Base-by-base conservation (phyloP, 2,113 vertebrate species). In the Antechinus flavipes region DNA sequence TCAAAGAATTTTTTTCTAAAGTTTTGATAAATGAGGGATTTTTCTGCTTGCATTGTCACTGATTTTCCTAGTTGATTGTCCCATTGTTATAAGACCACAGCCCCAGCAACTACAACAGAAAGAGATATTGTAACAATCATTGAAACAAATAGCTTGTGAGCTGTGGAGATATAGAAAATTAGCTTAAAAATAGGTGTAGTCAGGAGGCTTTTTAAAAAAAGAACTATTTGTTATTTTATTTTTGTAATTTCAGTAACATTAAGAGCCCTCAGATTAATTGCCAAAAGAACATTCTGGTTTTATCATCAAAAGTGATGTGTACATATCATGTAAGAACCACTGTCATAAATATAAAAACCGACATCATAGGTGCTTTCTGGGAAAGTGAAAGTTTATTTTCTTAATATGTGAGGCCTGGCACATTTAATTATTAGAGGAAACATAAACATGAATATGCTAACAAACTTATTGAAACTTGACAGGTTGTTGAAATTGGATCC, bases 401-500 rank as follows among this genome's bases (percentile, higher is more conserved):
- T 94, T 54, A 96, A 89, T 2, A 42, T 94, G 47, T 22, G 14
- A 95, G 89, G 53, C 8, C 94, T 96, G 56, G 19, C 53, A 92
- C 1, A 89, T 9, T 30, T 96, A 90, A 95, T 90, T 58, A 94
- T 46, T 52, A 47, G 91, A 94, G 92, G 90, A 94, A 68, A 96
- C 94, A 96, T 90, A 22, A 68, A 96, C 94, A 96, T 90, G 24
- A 95, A 8, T 27, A 52, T 6, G 35, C 68, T 89, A 58, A 24
- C n/a, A 95, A 92, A 95, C 55, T 76, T 96, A 93, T 0, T 90
- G 91, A 97, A 96, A 97, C 91, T 56, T 91, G 91, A 2, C 91
- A 49, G 90, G 89, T 93, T 53, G 46, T 93, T 68, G 93, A 90
- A 97, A 92, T 97, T 94, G 90, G 95, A 93, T 96, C 42, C 89